These are phyloP conservation scores for Magallana nippona DNA, from an alignment of 2,888 invertebrate genomes.

Conservation along the genomic window DNA sequence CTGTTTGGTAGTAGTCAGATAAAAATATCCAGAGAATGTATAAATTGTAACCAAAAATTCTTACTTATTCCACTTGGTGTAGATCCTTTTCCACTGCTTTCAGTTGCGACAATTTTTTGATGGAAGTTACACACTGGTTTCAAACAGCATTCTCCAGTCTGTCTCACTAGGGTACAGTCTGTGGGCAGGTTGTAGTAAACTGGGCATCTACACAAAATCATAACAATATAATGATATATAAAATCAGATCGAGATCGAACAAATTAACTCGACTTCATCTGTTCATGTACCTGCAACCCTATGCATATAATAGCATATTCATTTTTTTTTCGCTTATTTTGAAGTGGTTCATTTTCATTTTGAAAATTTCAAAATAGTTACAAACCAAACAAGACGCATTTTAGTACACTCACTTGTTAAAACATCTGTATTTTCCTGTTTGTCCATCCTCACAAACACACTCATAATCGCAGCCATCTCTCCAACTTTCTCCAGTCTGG, in stretches of 20 bases:
- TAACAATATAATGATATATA: no score
- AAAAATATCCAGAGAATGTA: no score
- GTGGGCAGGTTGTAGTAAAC: conserved; percentile 69
- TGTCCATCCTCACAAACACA: conserved; percentile 65
- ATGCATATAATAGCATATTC: no score
- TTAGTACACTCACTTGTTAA: conserved; percentile 53
- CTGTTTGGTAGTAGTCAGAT: no score
- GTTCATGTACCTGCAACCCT: no score
- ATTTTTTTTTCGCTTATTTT: no score
- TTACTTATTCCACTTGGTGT: conserved; percentile 63
- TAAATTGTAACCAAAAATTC: background rate
- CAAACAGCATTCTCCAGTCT: conserved; percentile 66
- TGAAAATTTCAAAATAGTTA: no score
- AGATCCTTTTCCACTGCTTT: conserved; percentile 59
- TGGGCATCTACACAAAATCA: conserved; percentile 62
- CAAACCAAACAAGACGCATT: background rate
- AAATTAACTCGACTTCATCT: no score
- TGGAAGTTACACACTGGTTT: conserved; percentile 71
- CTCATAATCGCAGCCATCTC: conserved; percentile 66
- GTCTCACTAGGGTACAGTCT: conserved; percentile 68
- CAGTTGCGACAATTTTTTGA: conserved; percentile 56
- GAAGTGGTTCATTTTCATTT: no score
- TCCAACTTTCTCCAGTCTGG: conserved; percentile 61
- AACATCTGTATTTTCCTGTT: conserved; percentile 62
- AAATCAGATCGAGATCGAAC: background rate